Evolutionary conservation across 2,797 vertebrate genomes (phyloP), one percentile per base, ranked within the genome.

Genomic region (Perodicticus potto): DNA sequence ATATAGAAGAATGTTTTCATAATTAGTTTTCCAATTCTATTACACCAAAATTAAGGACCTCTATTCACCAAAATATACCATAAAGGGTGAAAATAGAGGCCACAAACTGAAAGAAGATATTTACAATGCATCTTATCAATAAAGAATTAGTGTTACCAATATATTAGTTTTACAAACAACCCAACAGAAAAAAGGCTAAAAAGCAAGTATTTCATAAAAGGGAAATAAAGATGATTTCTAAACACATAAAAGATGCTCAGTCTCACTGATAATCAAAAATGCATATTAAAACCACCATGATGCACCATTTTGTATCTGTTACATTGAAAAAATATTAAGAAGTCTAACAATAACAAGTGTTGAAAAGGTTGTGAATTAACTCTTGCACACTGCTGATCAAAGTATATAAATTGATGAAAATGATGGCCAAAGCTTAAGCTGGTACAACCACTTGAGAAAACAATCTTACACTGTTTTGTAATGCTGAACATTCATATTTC

Each of bases 11-110:
- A 57, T 4, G 11, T 82, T n/a, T 61, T 89, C 53, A 53, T 59
- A 86, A 92, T 59, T 63, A 91, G 63, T 40, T 81, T 94, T 81
- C 59, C 67, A 93, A 83, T 81, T 81, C 86, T 43, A 63, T 85
- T 57, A 94, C 43, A 89, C 69, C 93, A 83, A 87, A 91, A 91
- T 70, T 93, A 94, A 93, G 67, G 88, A 87, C 57, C 72, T 84
- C n/a, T 27, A n/a, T 87, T 96, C 73, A 72, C 43, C 72, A 94
- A 90, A 84, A 86, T 67, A 91, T 1, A 85, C 43, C 89, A 77
- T 20, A 34, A 81, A 76, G 25, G 83, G 27, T 74, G 27, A 92
- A 93, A 85, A 74, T 25, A 70, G 22, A 83, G 25, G 32, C 63
- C 53, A 96, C 2, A 9, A 89, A 67, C 57, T 77, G 7, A 49